A percentile compares a stretch with the other conserved stretches of the same genome.
Evolutionary conservation across 2,797 vertebrate species (phyloP).

Genomic region (Parotocinclus haroldoi): DNA sequence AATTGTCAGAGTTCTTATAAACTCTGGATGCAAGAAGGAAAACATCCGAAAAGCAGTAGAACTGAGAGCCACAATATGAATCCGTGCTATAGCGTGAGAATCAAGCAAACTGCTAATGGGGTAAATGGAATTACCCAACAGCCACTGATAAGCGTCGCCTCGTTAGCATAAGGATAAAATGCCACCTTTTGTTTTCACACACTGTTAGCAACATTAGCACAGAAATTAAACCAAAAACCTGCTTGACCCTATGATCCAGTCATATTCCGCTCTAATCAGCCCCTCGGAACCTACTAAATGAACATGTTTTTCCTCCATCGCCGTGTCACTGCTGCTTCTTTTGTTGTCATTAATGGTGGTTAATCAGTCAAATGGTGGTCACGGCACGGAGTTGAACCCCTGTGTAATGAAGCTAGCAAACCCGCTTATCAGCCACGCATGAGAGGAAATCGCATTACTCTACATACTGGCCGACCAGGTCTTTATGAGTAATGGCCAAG

Average conservation of each 20-base stretch:
- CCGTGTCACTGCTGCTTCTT: background rate
- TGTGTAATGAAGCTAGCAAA: conserved; percentile 36
- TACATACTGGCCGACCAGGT: conserved; percentile 50
- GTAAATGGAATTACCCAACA: too few species aligned
- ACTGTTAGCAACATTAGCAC: background rate
- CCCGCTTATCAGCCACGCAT: conserved; percentile 39
- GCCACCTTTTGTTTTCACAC: background rate
- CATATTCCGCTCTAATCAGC: background rate
- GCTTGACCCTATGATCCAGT: background rate
- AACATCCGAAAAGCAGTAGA: too few species aligned
- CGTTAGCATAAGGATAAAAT: too few species aligned
- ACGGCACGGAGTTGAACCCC: conserved; percentile 34
- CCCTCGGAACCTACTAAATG: conserved; percentile 8
- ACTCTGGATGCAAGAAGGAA: too few species aligned
- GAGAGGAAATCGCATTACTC: conserved; percentile 40
- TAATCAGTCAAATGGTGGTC: conserved; percentile 39
- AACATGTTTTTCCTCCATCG: conserved; percentile 3
- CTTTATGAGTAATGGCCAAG: conserved; percentile 69
- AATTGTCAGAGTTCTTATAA: too few species aligned
- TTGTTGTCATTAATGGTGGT: conserved; percentile 25
- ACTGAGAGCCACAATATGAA: too few species aligned
- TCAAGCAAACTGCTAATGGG: too few species aligned
- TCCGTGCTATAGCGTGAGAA: too few species aligned
- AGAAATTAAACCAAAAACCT: background rate
- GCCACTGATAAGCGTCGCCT: too few species aligned